Base-by-base conservation (phyloP, 2,113 vertebrate species). In the Paradoxurus hermaphroditus region DNA sequence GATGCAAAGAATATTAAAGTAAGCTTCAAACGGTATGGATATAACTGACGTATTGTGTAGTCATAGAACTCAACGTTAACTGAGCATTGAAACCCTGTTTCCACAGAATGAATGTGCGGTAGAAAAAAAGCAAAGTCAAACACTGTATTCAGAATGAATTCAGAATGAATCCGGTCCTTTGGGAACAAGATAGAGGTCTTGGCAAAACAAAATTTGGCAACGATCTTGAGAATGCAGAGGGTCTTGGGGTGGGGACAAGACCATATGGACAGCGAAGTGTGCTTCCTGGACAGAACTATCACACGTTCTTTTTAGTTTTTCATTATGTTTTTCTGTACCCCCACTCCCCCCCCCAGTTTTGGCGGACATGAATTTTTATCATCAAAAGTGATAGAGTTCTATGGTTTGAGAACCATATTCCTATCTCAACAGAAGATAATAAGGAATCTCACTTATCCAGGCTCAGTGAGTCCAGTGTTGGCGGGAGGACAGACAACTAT, bases 251-350 rank as follows among this genome's bases (percentile, higher is more conserved):
- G 51, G 81, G 23, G 39, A 5, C 1, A 41, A 12, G 36, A 1
- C 18, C 36, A 0, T 68, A 1, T 31, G 65, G 49, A 29, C 5
- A 83, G 13, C 7, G 49, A 36, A 1, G 3, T 18, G 2, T 75
- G 70, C 44, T 78, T 95, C 34, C 13, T 23, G 18, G 9, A 5
- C 16, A 67, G 51, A 21, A 0, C 34, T 23, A 0, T 27, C 25
- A 6, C 1, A 10, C 12, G 25, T n/a, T n/a, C 34, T 70, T 41
- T 68, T 49, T n/a, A 56, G 41, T 53, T 79, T 92, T 49, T 16
- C n/a, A 73, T 68, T 79, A 21, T 36, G 11, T 67, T 34, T 62
- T 94, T 90, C 27, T 56, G 12, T 77, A 8, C 73, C 68, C 9
- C n/a, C n/a, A n/a, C 34, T 11, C 9, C 19, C 7, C 21, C 21